These are phyloP conservation scores for Triops cancriformis DNA, from an alignment of 1,140 invertebrate genomes.

Conservation along the genomic window DNA sequence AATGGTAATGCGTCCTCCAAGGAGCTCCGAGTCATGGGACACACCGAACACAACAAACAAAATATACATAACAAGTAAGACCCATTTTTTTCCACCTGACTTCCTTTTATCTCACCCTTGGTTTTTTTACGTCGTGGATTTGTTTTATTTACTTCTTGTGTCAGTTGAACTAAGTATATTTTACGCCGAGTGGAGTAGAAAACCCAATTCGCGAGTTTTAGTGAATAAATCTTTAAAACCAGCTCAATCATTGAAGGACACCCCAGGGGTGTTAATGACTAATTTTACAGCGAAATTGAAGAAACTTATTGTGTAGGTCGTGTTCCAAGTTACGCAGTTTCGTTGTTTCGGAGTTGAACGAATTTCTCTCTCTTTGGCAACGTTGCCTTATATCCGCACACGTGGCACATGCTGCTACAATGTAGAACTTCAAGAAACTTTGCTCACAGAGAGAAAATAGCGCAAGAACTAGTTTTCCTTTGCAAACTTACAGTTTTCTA, in stretches of 20 bases:
- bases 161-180: too few relatives aligned
- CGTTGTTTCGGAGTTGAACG: neutral
- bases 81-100: neutral
- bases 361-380: neutral
- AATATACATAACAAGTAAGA: constrained; percentile 39
- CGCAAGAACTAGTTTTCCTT: too few relatives aligned
- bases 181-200: too few relatives aligned
- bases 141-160: neutral
- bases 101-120: neutral
- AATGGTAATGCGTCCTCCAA: constrained; percentile 70
- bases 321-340: neutral
- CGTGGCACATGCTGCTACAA: neutral
- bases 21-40: constrained; percentile 78
- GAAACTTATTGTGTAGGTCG: neutral
- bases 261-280: too few relatives aligned
- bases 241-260: too few relatives aligned
- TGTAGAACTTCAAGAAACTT: neutral
- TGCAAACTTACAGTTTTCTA: too few relatives aligned
- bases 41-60: constrained; percentile 55
- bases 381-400: neutral
- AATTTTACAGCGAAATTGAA: too few relatives aligned
- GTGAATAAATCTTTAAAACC: too few relatives aligned
- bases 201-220: too few relatives aligned
- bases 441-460: too few relatives aligned
- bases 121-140: neutral